A percentile compares a stretch with the other conserved stretches of the same genome.
These are phyloP conservation scores for Epinephelus lanceolatus DNA, from an alignment of 2,113 vertebrate genomes.

Conservation along the genomic window DNA sequence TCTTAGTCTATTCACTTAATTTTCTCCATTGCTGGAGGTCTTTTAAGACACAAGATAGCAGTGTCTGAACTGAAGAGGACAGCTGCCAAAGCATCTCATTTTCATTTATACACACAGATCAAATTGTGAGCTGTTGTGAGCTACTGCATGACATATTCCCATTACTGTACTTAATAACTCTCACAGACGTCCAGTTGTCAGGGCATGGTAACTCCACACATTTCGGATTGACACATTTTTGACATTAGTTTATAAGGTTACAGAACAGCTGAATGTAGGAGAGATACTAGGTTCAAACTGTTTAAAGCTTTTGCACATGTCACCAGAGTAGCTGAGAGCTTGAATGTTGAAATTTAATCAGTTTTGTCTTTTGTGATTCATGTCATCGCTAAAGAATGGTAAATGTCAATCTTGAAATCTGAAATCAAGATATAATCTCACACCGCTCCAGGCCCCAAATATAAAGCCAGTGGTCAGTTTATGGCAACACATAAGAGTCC, in stretches of 20 bases:
- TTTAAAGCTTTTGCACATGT: background rate
- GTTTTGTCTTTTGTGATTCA: conserved; percentile 8
- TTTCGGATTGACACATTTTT: conserved; percentile 34
- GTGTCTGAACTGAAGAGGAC: conserved; percentile 7
- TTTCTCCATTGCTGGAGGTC: background rate
- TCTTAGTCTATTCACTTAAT: background rate
- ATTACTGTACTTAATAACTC: background rate
- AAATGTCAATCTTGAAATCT: background rate
- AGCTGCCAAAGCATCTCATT: conserved; percentile 44
- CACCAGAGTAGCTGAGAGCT: background rate
- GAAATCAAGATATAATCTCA: background rate
- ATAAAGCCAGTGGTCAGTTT: background rate
- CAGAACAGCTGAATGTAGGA: conserved; percentile 26
- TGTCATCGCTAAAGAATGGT: background rate
- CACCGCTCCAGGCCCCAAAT: background rate
- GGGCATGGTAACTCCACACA: background rate
- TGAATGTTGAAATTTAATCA: conserved; percentile 10
- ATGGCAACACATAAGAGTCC: background rate
- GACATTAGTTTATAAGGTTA: conserved; percentile 22
- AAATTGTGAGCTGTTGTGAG: conserved; percentile 16
- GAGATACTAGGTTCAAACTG: background rate
- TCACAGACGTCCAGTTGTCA: background rate
- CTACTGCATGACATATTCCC: background rate
- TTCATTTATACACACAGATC: conserved; percentile 35
- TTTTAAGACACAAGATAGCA: background rate